phyloP scores from a whole-genome alignment of 2,797 vertebrate genomes.

The Pseudochirops corinnae region DNA sequence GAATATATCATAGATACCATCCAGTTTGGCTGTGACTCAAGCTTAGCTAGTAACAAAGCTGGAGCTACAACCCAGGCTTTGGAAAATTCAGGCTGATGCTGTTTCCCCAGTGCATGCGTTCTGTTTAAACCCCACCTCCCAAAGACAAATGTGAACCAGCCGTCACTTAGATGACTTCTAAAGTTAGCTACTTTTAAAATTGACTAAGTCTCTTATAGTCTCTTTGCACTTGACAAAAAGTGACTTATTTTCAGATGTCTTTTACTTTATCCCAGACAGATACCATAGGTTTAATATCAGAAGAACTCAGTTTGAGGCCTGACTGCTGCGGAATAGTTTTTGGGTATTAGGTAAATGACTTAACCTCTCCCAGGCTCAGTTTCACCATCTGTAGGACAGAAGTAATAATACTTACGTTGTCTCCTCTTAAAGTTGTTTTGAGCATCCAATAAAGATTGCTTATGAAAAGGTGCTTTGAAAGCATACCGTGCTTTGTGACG shows the following conservation, averaged over 20 bases:
- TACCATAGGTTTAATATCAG: not conserved
- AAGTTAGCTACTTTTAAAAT: not conserved
- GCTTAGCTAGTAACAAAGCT: slow-evolving; percentile 2
- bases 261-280: not conserved
- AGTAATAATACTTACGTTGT: not conserved
- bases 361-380: not conserved
- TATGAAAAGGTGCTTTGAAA: not conserved
- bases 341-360: not conserved
- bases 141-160: not conserved
- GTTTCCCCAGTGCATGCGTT: not conserved
- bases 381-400: not conserved
- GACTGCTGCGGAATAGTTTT: not conserved
- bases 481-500: not conserved
- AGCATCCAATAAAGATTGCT: not conserved
- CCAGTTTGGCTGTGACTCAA: not conserved
- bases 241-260: not conserved
- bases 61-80: slow-evolving; percentile 8
- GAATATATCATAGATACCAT: not conserved
- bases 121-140: not conserved
- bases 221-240: not conserved
- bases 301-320: not conserved
- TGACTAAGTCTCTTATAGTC: not conserved
- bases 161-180: not conserved
- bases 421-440: not conserved
- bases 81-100: slow-evolving; percentile 16